Percentiles rank a stretch among this genome's conserved stretches.
Evolutionary conservation across 2,113 vertebrate species (phyloP).

Genomic region (Ifrita kowaldi): DNA sequence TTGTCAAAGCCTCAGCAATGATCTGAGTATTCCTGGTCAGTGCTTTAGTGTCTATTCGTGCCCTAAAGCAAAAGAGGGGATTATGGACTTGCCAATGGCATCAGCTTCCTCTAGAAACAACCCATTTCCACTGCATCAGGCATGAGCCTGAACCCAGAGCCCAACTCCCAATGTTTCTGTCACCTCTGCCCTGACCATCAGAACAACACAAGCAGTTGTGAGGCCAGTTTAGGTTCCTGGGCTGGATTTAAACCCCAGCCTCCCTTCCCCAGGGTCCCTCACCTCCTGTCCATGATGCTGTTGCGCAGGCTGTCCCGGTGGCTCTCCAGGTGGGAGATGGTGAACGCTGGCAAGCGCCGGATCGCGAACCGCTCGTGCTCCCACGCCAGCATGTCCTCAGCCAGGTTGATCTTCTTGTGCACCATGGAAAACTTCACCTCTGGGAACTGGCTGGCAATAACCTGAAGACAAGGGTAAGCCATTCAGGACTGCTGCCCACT

Average conservation of each 20-base stretch:
- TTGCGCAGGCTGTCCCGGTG: constrained; percentile 87
- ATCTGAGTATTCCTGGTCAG: constrained; percentile 90
- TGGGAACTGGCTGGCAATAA: constrained; percentile 83
- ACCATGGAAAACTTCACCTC: constrained; percentile 96
- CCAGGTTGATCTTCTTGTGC: constrained; percentile 98
- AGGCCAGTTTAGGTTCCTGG: background rate
- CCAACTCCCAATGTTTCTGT: accelerated
- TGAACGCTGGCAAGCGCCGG: constrained; percentile 92
- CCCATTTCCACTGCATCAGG: background rate
- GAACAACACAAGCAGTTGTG: background rate
- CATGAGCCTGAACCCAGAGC: background rate
- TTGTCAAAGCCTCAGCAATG: constrained; percentile 89
- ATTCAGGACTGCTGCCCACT: background rate
- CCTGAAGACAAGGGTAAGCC: constrained; percentile 64
- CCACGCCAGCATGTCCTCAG: constrained; percentile 95
- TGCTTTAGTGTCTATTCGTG: constrained; percentile 85
- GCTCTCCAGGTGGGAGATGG: constrained; percentile 90
- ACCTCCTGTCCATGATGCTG: constrained; percentile 98
- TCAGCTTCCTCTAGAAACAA: background rate
- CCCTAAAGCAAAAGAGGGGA: constrained; percentile 63
- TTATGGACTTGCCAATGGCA: background rate
- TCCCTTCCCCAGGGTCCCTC: constrained; percentile 6
- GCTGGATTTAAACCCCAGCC: background rate
- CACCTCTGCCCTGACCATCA: background rate
- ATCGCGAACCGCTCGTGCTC: constrained; percentile 97